phyloP scores from a whole-genome alignment of 35 echinoderm and acorn worm genomes.

The Amphiura filiformis region DNA sequence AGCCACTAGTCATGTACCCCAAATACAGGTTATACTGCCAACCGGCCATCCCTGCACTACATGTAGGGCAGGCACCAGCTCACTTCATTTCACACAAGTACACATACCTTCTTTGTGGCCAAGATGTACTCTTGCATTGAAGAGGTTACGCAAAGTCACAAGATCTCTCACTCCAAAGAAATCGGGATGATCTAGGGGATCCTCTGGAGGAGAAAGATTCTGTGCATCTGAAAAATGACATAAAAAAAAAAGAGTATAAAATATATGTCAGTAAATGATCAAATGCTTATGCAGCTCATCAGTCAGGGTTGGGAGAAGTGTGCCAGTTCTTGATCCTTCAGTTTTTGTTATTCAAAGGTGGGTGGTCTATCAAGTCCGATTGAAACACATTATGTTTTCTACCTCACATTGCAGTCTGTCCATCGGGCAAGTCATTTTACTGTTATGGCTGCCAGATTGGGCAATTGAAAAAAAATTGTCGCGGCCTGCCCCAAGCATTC shows the following conservation, averaged over 20 bases:
- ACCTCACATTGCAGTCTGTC: too few species aligned
- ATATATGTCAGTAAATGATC: not conserved
- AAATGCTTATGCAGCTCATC: not conserved
- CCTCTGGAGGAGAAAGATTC: not conserved
- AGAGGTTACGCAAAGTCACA: slow-evolving; percentile 72
- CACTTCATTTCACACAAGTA: too few species aligned
- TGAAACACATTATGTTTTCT: too few species aligned
- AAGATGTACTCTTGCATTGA: slow-evolving; percentile 74
- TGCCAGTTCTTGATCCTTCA: not conserved
- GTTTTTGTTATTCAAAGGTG: not conserved
- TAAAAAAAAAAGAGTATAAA: not conserved
- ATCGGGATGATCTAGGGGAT: slow-evolving; percentile 67
- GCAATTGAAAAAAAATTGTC: too few species aligned
- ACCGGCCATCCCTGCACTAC: too few species aligned
- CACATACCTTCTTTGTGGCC: slow-evolving; percentile 89
- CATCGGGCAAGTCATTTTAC: too few species aligned
- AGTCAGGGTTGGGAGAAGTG: not conserved
- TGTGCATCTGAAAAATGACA: not conserved
- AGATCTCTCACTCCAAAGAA: slow-evolving; percentile 74
- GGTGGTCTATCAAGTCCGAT: too few species aligned
- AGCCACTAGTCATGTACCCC: too few species aligned
- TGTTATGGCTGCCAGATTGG: too few species aligned
- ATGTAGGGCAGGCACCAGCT: too few species aligned
- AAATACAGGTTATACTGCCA: too few species aligned
- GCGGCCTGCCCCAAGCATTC: too few species aligned